Base-by-base conservation (phyloP, 1,140 invertebrate species). In the Ruditapes philippinarum region DNA sequence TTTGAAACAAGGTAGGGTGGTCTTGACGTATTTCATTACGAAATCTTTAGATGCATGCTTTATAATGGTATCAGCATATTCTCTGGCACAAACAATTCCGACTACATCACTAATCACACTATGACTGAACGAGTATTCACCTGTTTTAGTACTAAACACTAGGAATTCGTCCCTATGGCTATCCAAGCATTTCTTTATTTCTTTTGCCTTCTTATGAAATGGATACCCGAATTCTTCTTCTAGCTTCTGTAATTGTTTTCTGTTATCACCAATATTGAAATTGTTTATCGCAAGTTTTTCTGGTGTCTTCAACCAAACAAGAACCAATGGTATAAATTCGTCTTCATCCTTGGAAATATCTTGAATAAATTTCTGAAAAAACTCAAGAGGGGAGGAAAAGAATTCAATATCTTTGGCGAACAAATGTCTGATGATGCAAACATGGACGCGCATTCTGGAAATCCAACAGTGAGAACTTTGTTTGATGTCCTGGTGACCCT, bases 21-120 rank as follows among this genome's bases (percentile, higher is more conserved):
- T n/a, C 33, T 17, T 22, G 19, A 57, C 51, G 31, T 45, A 33
- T 36, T 42, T 25, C 81, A 84, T 51, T 7, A 84, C 22, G n/a
- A 84, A 84, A 65, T 84, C 81, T 36, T 62, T 33, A 22, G 9
- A 40, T 33, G 40, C 68, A 25, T 70, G 22, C 51, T 28, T 45
- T 14, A 84, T 25, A 1, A 38, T 22, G 42, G 68, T 12, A n/a
- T 70, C 22, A 0, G 36, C 1, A 17, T 73, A 33, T 51, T 51
- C n/a, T 12, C 40, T 45, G 11, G 31, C 81, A 28, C 33, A 17
- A 28, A 84, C 81, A 28, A 84, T 17, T 9, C 81, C 81, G 2
- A 70, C 81, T 22, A 84, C 68, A 25, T 84, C 81, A 28, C 81
- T 45, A n/a, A 70, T 84, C 1, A 84, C 49, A 51, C 19, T 25